These are phyloP conservation scores for Drosophila melanocephala DNA, from an alignment of 2,888 invertebrate genomes.

Conservation along the genomic window DNA sequence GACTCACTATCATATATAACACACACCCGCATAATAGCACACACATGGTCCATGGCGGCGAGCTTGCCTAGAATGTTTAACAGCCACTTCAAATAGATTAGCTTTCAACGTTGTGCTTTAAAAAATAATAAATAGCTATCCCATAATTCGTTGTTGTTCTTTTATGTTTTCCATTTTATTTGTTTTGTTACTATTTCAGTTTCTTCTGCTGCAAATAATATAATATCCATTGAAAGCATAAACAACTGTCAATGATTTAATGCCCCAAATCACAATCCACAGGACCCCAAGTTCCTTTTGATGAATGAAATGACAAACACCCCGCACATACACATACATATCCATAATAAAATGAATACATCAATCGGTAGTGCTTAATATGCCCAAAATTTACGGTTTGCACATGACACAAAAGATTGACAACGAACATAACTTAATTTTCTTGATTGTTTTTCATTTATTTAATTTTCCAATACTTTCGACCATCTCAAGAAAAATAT, in stretches of 20 bases:
- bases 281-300: constrained; percentile 46
- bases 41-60: constrained; percentile 1
- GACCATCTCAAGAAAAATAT: neutral
- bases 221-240: constrained; percentile 65
- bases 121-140: constrained; percentile 66
- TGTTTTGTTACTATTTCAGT: neutral
- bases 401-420: constrained; percentile 14
- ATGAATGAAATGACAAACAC: constrained; percentile 65
- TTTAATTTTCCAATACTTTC: neutral
- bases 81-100: constrained; percentile 79
- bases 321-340: constrained; percentile 12
- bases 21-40: neutral
- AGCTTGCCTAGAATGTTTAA: constrained; percentile 56
- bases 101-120: constrained; percentile 68
- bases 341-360: constrained; percentile 34
- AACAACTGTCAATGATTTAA: constrained; percentile 75
- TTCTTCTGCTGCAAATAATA: constrained; percentile 45
- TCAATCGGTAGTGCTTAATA: constrained; percentile 25
- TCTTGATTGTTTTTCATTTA: constrained; percentile 17
- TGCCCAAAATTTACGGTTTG: constrained; percentile 17
- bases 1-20: constrained; percentile 7
- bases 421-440: constrained; percentile 18
- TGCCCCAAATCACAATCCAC: constrained; percentile 47
- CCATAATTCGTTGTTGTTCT: constrained; percentile 51
- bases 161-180: neutral